Conservation (phyloP, 92 coral and sea anemone genomes). For the Pocillopora grandis region DNA sequence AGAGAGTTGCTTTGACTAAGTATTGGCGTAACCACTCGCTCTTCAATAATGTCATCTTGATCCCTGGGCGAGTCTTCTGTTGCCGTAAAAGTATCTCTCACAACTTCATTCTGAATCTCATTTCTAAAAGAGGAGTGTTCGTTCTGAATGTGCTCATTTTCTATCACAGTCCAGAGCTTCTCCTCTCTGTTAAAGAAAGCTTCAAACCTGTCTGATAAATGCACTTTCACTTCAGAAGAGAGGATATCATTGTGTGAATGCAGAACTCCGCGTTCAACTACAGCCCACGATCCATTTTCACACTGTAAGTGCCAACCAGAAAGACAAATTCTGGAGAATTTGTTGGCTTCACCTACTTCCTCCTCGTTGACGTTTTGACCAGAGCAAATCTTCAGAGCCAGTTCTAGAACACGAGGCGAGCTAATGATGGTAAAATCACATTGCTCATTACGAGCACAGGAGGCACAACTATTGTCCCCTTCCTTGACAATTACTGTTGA, state of each 20-base stretch:
- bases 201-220: constrained; percentile 12
- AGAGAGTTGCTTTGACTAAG: background rate
- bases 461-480: background rate
- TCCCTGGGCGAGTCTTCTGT: background rate
- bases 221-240: background rate
- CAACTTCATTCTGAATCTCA: background rate
- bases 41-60: background rate
- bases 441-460: constrained; percentile 15
- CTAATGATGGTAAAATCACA: constrained; percentile 31
- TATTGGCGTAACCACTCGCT: background rate
- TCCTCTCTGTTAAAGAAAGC: constrained; percentile 29
- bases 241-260: background rate
- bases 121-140: background rate
- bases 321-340: constrained; percentile 27
- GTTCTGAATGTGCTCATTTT: background rate
- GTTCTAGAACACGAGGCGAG: constrained; percentile 24
- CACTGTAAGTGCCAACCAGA: constrained; percentile 36
- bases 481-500: background rate
- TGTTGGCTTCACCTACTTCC: constrained; percentile 37
- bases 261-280: background rate
- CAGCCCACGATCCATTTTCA: constrained; percentile 20
- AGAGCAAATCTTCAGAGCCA: constrained; percentile 23
- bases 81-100: background rate
- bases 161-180: constrained; percentile 30
- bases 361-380: constrained; percentile 25